A percentile compares a stretch with the other conserved stretches of the same genome.
These are phyloP conservation scores for Aphelocoma coerulescens DNA, from an alignment of 2,113 vertebrate species.

Conservation along the genomic window DNA sequence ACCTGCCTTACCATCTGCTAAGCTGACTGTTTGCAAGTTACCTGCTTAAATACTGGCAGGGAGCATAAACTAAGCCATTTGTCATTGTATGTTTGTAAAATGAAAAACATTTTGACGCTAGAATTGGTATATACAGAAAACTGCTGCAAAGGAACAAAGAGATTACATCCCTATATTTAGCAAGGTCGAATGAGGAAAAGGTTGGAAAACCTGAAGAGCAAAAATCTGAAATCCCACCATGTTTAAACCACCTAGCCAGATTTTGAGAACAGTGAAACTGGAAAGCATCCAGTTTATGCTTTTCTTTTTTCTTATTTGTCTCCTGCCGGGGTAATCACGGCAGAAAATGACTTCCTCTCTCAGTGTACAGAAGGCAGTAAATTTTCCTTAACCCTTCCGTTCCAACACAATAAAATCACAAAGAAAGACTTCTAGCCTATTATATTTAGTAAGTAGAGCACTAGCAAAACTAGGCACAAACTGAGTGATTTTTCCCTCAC, in stretches of 20 bases:
- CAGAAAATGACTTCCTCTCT: constrained; percentile 19
- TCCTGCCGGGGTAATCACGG: background rate
- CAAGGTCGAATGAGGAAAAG: background rate
- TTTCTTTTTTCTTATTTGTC: background rate
- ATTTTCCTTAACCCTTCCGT: background rate
- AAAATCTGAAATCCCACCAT: background rate
- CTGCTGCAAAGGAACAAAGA: background rate
- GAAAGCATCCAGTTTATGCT: background rate
- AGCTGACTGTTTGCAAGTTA: background rate
- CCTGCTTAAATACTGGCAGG: background rate
- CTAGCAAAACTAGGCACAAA: background rate
- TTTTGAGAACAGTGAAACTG: background rate
- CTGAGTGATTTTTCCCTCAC: background rate
- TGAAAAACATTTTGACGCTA: background rate
- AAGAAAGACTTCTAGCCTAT: background rate
- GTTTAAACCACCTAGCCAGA: background rate
- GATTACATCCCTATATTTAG: background rate
- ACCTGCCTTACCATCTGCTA: constrained; percentile 7
- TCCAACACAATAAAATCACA: background rate
- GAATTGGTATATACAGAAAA: background rate
- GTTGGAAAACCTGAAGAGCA: background rate
- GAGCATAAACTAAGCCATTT: background rate
- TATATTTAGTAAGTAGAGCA: background rate
- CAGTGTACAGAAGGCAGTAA: background rate
- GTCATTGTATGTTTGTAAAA: background rate